Percentiles rank a stretch among this genome's conserved stretches.
Conservation (phyloP, 2,113 vertebrate genomes). For the Austrofundulus limnaeus region DNA sequence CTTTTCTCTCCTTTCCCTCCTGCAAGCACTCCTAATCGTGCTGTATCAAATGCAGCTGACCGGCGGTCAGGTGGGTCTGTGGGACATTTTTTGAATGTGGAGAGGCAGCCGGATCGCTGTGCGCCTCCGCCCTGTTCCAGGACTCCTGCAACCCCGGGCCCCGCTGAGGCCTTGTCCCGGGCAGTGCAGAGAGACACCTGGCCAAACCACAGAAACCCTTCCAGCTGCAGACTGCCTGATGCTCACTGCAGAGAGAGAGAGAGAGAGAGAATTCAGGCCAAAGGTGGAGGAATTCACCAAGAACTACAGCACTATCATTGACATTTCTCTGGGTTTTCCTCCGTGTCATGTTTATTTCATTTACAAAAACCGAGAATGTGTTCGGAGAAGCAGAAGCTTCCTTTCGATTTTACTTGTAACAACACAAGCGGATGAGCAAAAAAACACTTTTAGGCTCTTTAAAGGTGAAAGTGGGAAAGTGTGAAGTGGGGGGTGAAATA, state of each 20-base stretch:
- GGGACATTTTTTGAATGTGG: slow-evolving; percentile 66
- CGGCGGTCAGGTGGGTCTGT: slow-evolving; percentile 73
- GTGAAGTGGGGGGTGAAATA: slow-evolving; percentile 10
- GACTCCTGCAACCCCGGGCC: slow-evolving; percentile 64
- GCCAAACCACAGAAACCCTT: slow-evolving; percentile 78
- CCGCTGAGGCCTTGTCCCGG: slow-evolving; percentile 69
- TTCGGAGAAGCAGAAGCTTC: neutral
- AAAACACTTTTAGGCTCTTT: neutral
- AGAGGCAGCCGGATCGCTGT: slow-evolving; percentile 63
- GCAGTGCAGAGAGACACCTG: slow-evolving; percentile 76
- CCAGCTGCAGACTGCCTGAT: slow-evolving; percentile 77
- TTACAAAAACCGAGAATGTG: slow-evolving; percentile 6
- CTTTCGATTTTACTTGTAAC: slow-evolving; percentile 7
- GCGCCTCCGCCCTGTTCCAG: slow-evolving; percentile 56
- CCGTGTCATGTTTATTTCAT: slow-evolving; percentile 26
- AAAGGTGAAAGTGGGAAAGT: slow-evolving; percentile 59
- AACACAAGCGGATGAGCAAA: slow-evolving; percentile 33
- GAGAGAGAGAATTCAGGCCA: slow-evolving; percentile 78
- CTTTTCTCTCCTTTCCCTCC: slow-evolving; percentile 58
- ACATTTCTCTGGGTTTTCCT: slow-evolving; percentile 36
- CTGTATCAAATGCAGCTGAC: slow-evolving; percentile 74
- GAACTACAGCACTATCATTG: slow-evolving; percentile 36
- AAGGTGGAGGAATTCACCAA: slow-evolving; percentile 71
- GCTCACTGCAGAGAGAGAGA: slow-evolving; percentile 68
- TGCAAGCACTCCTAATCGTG: slow-evolving; percentile 48